Evolutionary conservation across 2,113 vertebrate species (phyloP).

Genomic region (Recurvirostra avosetta): DNA sequence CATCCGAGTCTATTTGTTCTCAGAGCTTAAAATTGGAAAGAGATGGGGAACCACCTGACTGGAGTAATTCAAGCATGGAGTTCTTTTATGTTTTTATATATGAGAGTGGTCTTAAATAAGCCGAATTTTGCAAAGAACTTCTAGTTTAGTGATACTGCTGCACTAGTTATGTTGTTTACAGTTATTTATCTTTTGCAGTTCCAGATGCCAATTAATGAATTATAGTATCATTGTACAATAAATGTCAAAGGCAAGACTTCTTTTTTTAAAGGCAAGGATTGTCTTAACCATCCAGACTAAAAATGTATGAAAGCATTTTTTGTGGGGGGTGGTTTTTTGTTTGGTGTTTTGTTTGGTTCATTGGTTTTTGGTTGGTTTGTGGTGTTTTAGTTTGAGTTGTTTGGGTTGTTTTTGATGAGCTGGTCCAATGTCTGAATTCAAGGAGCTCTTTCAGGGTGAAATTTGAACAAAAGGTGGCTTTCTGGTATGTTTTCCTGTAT

Average conservation of each 20-base stretch:
- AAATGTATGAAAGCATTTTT: neutral
- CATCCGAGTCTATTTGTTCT: neutral
- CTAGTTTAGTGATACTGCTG: neutral
- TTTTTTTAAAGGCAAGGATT: neutral
- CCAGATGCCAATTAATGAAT: neutral
- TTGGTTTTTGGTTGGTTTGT: too few relatives aligned
- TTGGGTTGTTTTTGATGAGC: rapidly evolving
- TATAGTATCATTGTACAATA: neutral
- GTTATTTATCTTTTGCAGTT: neutral
- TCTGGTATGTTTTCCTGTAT: neutral
- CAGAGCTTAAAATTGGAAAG: neutral
- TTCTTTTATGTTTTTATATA: neutral
- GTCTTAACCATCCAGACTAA: neutral
- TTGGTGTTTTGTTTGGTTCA: too few relatives aligned
- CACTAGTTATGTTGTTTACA: neutral
- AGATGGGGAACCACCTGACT: neutral
- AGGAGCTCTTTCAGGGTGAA: neutral
- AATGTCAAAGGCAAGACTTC: neutral
- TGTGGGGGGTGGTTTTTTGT: neutral
- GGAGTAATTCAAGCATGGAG: neutral
- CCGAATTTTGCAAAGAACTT: neutral
- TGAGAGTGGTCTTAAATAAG: neutral
- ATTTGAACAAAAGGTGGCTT: neutral
- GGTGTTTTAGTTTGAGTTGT: too few relatives aligned
- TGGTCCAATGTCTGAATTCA: neutral